Evolutionary conservation across 2,888 invertebrate species (phyloP).

Genomic region (Lamproptera curius): DNA sequence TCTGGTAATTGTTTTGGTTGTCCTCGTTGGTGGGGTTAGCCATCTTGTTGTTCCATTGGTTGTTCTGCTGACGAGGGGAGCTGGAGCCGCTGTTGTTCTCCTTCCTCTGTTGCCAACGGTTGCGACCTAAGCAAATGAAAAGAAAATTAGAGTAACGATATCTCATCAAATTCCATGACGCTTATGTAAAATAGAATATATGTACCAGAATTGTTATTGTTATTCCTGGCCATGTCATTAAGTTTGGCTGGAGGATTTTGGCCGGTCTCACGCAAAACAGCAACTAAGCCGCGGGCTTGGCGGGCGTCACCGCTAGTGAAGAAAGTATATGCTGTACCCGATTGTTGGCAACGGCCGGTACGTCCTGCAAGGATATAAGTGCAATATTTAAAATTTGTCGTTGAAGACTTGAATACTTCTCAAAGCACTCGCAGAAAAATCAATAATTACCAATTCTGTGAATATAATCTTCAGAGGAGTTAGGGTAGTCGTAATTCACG

Average conservation of each 20-base stretch:
- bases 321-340: slow-evolving; percentile 97
- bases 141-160: slow-evolving; percentile 12
- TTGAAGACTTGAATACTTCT: no score
- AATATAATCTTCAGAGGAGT: slow-evolving; percentile 98
- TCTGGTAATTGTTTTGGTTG: slow-evolving; percentile 53
- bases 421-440: no score
- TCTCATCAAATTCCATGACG: neutral
- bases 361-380: slow-evolving; percentile 71
- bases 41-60: slow-evolving; percentile 75
- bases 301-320: slow-evolving; percentile 95
- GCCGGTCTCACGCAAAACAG: slow-evolving; percentile 95
- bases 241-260: slow-evolving; percentile 90
- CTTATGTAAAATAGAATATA: neutral
- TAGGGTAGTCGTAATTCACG: slow-evolving; percentile 98
- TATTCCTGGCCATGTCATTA: slow-evolving; percentile 83
- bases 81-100: slow-evolving; percentile 71
- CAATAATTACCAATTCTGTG: slow-evolving; percentile 88
- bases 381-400: no score
- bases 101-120: slow-evolving; percentile 81
- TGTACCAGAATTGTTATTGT: slow-evolving; percentile 68
- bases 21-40: slow-evolving; percentile 52
- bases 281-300: slow-evolving; percentile 94
- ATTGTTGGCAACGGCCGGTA: slow-evolving; percentile 94
- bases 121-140: slow-evolving; percentile 54
- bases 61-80: slow-evolving; percentile 72